Base-by-base conservation (phyloP, 2,797 vertebrate genomes). In the Hypotaenidia okinawae region DNA sequence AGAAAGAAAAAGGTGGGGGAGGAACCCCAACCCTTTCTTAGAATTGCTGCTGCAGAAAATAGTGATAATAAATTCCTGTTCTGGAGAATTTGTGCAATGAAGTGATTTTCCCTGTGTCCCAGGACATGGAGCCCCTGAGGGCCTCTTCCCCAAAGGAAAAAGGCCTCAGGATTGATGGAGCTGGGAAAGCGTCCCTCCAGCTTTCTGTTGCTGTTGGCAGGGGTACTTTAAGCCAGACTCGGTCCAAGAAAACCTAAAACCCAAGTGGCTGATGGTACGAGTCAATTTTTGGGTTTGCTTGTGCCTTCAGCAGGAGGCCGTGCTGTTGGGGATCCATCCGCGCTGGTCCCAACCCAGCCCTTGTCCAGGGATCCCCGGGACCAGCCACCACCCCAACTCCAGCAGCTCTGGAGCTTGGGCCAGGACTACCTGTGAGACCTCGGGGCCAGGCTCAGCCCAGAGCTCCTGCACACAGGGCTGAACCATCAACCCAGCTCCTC, bases 311-410 rank as follows among this genome's bases (percentile, higher is more conserved):
- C 35, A 6, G 41, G 8, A 30, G 57, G 41, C 28, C 1, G 2
- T 4, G 8, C 0, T 21, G 32, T 12, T 0, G 5, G 24, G 14
- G 39, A 7, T 59, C 37, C 57, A 24, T 4, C 57, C 2, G 1
- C 0, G 8, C 47, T 2, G 67, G 8, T 30, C 21, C 78, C 28
- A 13, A 7, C 57, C 57, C 33, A 19, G 47, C 58, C 52, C 45
- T 22, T 5, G 21, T 5, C 55, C 11, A 2, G 51, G 43, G 66
- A 32, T 41, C 35, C 63, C 51, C 6, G 8, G 32, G 39, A 18
- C 12, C 1, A 35, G 47, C 33, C 55, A 7, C 41, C 52, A 1
- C 13, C 57, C 25, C 45, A 1, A 1, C 25, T 45, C 66, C 47
- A 4, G 43, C n/a, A 8, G 23, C 2, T 25, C 69, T 6, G 17